These are phyloP conservation scores for Vidua macroura DNA, from an alignment of 2,113 vertebrate species.

Conservation along the genomic window DNA sequence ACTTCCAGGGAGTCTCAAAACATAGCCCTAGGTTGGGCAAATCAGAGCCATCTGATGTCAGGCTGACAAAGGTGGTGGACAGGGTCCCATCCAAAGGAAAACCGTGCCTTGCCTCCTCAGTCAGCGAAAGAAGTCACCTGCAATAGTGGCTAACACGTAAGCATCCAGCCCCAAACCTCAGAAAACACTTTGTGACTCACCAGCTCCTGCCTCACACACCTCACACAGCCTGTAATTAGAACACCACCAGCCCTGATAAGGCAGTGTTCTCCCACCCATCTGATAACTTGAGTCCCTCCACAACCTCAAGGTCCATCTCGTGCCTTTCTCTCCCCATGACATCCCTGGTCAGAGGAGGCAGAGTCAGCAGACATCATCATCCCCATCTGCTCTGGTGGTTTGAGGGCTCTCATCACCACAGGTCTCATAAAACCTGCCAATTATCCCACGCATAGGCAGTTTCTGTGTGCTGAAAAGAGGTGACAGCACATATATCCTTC, in stretches of 20 bases:
- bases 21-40: not conserved
- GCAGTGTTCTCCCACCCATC: not conserved
- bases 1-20: not conserved
- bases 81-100: not conserved
- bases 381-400: not conserved
- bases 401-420: not conserved
- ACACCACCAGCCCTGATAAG: not conserved
- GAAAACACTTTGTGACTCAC: slow-evolving; percentile 30
- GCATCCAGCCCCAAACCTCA: not conserved
- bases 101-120: not conserved
- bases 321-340: not conserved
- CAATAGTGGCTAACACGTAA: accelerated
- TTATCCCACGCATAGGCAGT: not conserved
- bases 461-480: not conserved
- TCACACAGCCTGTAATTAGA: not conserved
- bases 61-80: not conserved
- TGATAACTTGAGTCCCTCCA: not conserved
- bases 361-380: not conserved
- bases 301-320: not conserved
- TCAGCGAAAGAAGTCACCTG: not conserved
- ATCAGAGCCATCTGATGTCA: not conserved
- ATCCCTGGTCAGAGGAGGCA: not conserved
- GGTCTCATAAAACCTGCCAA: slow-evolving; percentile 3
- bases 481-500: not conserved
- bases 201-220: not conserved